Evolutionary conservation across 2,797 vertebrate species (phyloP), one percentile per base, ranked within the genome.

Genomic region (Propithecus perrieri): DNA sequence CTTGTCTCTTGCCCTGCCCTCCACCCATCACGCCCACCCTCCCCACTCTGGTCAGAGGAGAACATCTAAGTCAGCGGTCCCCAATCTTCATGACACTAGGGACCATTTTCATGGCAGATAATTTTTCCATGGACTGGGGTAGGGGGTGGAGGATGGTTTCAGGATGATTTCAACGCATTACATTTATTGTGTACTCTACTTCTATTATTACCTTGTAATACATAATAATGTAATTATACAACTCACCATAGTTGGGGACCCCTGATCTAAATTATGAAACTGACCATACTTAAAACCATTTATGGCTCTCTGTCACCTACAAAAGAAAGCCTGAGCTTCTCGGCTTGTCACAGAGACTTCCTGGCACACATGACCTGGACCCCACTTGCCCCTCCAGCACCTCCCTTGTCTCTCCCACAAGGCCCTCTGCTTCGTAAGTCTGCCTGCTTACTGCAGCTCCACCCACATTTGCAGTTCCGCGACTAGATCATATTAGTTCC

Each of bases 391-490:
- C 38, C 12, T 91, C 15, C 10, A 12, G 30, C 24, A 12, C n/a
- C 26, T 4, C 2, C 12, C 24, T 83, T 24, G 33, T 13, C 13
- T 35, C 35, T 74, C 10, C 7, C 24, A 7, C 1, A 1, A 0
- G 2, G 38, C 14, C 41, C 61, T 43, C 11, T 33, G 15, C 74
- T 18, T 4, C 20, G 9, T 28, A 3, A 22, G 43, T 6, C 79
- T 22, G 7, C 13, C 33, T 33, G 15, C 1, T 17, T 55, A 24
- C 33, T 46, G 48, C 17, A 11, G n/a, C 38, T 35, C 38, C 30
- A 2, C 22, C 12, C 8, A 7, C n/a, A 0, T 8, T 30, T 35
- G 35, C 12, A 14, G 30, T 35, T 48, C 55, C 5, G 6, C 85
- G 55, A 11, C 33, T 85, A 35, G 71, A 63, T 38, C 46, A 61